Evolutionary conservation across 2,113 vertebrate species (phyloP).

Genomic region (Cricetomys ansorgei): DNA sequence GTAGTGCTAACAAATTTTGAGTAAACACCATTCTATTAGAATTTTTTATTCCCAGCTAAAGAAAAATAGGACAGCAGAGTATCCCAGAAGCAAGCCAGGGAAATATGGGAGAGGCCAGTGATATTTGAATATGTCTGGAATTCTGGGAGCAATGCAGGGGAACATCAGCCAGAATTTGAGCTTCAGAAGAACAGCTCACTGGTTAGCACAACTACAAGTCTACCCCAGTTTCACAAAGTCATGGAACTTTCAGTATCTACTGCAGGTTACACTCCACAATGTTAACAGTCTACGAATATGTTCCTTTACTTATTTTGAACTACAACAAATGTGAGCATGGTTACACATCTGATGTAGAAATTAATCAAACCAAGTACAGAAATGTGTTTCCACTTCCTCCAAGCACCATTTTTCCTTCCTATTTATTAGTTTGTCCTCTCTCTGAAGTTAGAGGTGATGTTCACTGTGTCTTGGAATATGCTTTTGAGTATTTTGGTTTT

Average conservation of each 20-base stretch:
- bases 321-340: not conserved
- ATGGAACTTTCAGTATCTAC: no score
- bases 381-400: not conserved
- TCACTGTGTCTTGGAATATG: not conserved
- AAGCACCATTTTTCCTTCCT: not conserved
- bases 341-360: not conserved
- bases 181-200: no score
- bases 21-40: not conserved
- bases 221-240: no score
- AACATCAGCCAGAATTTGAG: no score
- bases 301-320: constrained; percentile 16
- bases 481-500: constrained; percentile 35
- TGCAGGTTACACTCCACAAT: not conserved
- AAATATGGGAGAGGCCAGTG: not conserved
- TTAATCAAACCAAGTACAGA: not conserved
- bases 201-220: no score
- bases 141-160: no score
- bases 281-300: not conserved
- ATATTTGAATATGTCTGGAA: not conserved
- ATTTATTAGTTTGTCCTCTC: not conserved
- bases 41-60: not conserved
- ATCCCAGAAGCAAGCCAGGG: not conserved
- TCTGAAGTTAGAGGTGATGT: not conserved
- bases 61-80: not conserved
- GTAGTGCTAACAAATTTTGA: not conserved